Conservation (phyloP, 2,113 vertebrate species). For the cattle (Bos taurus) region DNA sequence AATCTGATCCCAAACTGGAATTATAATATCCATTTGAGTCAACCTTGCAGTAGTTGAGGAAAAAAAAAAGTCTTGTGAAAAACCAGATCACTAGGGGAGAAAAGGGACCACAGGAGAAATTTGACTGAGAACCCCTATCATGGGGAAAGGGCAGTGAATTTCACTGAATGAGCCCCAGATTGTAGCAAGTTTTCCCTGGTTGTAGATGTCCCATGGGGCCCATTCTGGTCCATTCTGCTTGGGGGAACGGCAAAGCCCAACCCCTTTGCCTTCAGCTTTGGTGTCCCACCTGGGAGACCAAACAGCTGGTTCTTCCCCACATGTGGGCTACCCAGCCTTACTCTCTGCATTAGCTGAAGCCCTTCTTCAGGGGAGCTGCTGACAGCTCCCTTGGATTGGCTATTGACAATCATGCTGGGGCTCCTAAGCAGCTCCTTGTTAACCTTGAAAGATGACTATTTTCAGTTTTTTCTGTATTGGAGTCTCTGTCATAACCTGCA, state of each 20-base stretch:
- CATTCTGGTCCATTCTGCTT: conserved; percentile 38
- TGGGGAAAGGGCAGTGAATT: conserved; percentile 54
- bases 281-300: neutral
- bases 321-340: neutral
- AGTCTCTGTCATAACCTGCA: conserved; percentile 62
- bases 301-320: neutral
- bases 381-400: conserved; percentile 52
- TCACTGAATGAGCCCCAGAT: conserved; percentile 44
- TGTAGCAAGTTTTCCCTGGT: conserved; percentile 22
- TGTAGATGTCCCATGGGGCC: neutral
- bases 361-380: conserved; percentile 9
- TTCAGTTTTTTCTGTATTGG: conserved; percentile 64
- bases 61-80: neutral
- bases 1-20: neutral
- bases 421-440: conserved; percentile 76
- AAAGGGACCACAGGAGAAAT: conserved; percentile 61
- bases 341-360: neutral
- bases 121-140: conserved; percentile 52
- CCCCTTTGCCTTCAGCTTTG: neutral
- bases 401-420: conserved; percentile 63
- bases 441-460: conserved; percentile 76
- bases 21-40: neutral
- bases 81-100: conserved; percentile 36
- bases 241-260: neutral
- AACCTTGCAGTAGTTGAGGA: conserved; percentile 13